phyloP scores from a whole-genome alignment of 2,888 invertebrate species.

The Pediacus dermestoides region DNA sequence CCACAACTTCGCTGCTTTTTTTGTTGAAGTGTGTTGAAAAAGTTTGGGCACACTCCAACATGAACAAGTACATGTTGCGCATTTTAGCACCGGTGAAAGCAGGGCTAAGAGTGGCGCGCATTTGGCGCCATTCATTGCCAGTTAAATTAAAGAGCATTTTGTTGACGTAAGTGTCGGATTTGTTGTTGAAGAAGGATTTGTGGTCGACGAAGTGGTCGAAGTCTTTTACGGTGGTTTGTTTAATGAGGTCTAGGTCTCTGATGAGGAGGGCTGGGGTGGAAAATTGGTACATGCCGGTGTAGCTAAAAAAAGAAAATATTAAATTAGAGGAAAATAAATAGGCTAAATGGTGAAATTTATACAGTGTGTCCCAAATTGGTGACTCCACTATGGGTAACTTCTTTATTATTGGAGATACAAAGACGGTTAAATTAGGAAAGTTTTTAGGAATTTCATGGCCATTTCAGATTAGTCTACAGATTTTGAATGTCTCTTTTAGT shows the following conservation, averaged over 20 bases:
- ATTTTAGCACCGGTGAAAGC: constrained; percentile 54
- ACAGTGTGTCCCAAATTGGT: no score
- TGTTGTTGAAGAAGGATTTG: background rate
- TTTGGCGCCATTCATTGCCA: background rate
- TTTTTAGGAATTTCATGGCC: no score
- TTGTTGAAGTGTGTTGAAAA: constrained; percentile 32
- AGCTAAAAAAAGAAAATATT: no score
- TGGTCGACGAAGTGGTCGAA: constrained; percentile 58
- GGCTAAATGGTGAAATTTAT: no score
- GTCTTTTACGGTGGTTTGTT: constrained; percentile 55
- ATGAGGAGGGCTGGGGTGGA: constrained; percentile 49
- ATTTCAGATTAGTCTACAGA: no score
- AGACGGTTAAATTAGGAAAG: no score
- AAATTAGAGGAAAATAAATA: no score
- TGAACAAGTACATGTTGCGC: constrained; percentile 52
- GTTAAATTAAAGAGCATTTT: background rate
- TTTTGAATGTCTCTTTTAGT: no score
- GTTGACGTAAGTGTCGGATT: background rate
- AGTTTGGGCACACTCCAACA: constrained; percentile 40
- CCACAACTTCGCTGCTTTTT: constrained; percentile 10
- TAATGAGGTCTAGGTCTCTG: constrained; percentile 57
- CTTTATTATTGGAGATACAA: no score
- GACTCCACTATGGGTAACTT: no score
- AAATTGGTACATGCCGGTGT: constrained; percentile 28
- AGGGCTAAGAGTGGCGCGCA: constrained; percentile 3